Base-by-base conservation (phyloP, 2,113 vertebrate genomes). In the Podarcis muralis region DNA sequence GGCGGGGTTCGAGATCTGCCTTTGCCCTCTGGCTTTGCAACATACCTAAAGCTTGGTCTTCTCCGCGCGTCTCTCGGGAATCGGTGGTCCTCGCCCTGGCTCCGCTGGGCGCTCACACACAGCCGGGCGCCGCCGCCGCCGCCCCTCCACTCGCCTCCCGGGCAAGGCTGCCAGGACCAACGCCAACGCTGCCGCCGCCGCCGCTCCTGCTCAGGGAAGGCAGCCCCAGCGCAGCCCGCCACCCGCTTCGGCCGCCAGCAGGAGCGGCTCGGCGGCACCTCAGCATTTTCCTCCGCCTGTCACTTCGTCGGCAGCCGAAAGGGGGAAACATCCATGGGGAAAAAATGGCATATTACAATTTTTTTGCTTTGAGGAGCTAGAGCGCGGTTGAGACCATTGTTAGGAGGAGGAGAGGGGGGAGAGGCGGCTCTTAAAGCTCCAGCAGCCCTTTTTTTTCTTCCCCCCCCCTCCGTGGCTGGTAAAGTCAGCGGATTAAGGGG, bases 331-430 rank as follows among this genome's bases (percentile, higher is more conserved):
- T 96, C 96, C 97, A 97, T 97, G 95, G 97, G 59, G 59, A 97
- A 97, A 98, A 98, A 97, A 98, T 98, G 98, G 98, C 98, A 98
- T 96, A 98, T 97, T 98, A 97, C 97, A 98, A 97, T 53, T 11
- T 98, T 98, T 97, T 96, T 97, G 98, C 98, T 97, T 98, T 96
- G 98, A 97, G 97, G 97, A 98, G 97, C 97, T 53, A 97, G 97
- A 97, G 98, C 97, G 97, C 94, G 98, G 98, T 94, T 97, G 97
- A 98, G 97, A 99, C 98, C 98, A 99, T 98, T 98, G 97, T 97
- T 80, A 88, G 90, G 92, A 95, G 89, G 85, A 92, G 91, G 87
- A 93, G 92, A 92, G 81, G 91, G 90, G 97, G 98, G 98, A 97
- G 94, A 95, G 96, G 96, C 94, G 95, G 89, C 92, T 98, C 98